Evolutionary conservation across 2,113 vertebrate genomes (phyloP), one percentile per base, ranked within the genome.

Genomic region (Istiophorus platypterus): DNA sequence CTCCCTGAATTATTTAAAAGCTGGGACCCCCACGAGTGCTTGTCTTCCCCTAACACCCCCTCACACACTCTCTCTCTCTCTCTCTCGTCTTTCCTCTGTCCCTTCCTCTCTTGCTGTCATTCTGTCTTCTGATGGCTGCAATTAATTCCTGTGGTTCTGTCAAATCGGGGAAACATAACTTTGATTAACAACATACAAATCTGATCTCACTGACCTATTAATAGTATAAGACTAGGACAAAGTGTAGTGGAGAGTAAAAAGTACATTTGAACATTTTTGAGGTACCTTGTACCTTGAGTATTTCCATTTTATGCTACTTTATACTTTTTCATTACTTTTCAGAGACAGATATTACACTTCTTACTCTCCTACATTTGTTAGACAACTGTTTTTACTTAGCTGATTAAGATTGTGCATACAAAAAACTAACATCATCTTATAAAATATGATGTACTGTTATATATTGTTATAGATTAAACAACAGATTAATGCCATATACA

Each of bases 11-110:
- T 93, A 95, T 95, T 95, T 91, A 95, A 90, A 91, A 89, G 87
- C 89, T 94, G 93, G 92, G 93, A 95, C 93, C 94, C 95, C 94
- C 93, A 93, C 90, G 27, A 94, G 93, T 94, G 93, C 92, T 95
- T 85, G 87, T 93, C 91, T 89, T 88, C 84, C 85, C 85, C 84
- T 83, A 74, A 86, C 87, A 80, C 75, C 78, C 89, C 80, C 81
- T 71, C 79, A 71, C 61, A 8, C 89, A 31, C 57, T 41, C 65
- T 57, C 78, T 45, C 68, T 37, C 57, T 41, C 65, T 57, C 78
- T 45, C 68, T 57, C 34, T 27, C 69, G 27, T 57, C 64, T 54
- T 67, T 56, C 14, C 74, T 78, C 70, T 71, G 61, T 89, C 85
- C 72, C 80, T 77, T 81, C 51, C 61, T 81, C 20, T 81, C 56